A percentile compares a stretch with the other conserved stretches of the same genome.
Conservation (phyloP, 1,140 invertebrate genomes). For the Lordiphosa stackelbergi region DNA sequence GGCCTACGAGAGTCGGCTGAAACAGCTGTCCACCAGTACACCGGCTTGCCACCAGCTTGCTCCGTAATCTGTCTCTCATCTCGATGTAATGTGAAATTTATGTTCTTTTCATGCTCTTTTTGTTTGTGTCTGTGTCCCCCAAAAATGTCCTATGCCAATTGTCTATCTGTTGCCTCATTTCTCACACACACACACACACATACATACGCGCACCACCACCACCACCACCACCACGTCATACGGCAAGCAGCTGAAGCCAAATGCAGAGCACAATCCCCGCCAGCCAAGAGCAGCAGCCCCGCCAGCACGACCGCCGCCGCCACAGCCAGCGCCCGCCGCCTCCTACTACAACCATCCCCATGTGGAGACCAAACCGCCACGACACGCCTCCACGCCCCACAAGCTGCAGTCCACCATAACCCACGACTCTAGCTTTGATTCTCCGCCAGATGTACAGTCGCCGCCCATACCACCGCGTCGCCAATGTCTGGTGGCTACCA, state of each 20-base stretch:
- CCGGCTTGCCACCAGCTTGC: conserved; percentile 38
- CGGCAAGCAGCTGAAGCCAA: conserved; percentile 67
- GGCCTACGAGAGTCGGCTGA: conserved; percentile 52
- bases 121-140: conserved; percentile 40
- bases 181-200: conserved; percentile 26
- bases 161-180: conserved; percentile 47
- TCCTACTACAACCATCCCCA: conserved; percentile 65
- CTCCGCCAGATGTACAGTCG: conserved; percentile 70
- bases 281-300: conserved; percentile 39
- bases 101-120: conserved; percentile 65
- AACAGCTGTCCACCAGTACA: conserved; percentile 5
- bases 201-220: conserved; percentile 15
- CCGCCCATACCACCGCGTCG: conserved; percentile 71
- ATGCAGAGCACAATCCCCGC: conserved; percentile 37
- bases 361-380: conserved; percentile 48
- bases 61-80: conserved; percentile 30
- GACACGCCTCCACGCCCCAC: conserved; percentile 50
- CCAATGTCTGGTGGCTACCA: conserved; percentile 62
- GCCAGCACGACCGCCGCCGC: conserved; percentile 64
- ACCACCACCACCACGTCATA: conserved; percentile 12
- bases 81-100: conserved; percentile 55
- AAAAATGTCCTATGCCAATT: conserved; percentile 32
- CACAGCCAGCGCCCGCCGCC: conserved; percentile 28
- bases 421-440: conserved; percentile 63
- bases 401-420: conserved; percentile 20